Base-by-base conservation (phyloP, 2,113 vertebrate genomes). In the Numida meleagris region DNA sequence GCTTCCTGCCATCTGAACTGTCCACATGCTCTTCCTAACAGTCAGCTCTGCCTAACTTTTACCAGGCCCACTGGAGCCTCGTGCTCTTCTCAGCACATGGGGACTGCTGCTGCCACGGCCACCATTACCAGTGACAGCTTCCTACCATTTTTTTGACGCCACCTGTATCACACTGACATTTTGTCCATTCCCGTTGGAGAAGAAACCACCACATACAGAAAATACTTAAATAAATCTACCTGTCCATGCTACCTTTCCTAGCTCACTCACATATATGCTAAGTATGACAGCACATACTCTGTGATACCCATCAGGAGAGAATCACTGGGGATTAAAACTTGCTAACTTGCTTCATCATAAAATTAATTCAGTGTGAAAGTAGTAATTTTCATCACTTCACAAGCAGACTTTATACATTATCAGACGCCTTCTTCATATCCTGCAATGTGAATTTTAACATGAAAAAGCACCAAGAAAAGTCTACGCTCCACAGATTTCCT, bases 301-400 rank as follows among this genome's bases (percentile, higher is more conserved):
- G 24, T 1, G 4, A 70, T 7, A 61, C 10, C 36, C 62, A 38
- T 42, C 4, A 25, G 4, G 33, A 82, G 20, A 25, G 24, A 12
- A 72, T 63, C 38, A 42, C 36, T 34, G 48, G n/a, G 48, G n/a
- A 83, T 86, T 83, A 73, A 68, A 51, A 83, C 43, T 40, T 88
- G 72, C 50, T 86, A 72, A 80, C 21, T 19, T 57, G 48, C 15
- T 76, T 68, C 55, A 57, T 19, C 1, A 0, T 19, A 66, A 65
- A 74, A 76, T 51, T 42, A 76, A 73, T 43, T 63, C 43, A 46
- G 34, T n/a, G 43, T 43, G 40, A 50, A 82, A 80, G 34, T 5
- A 72, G 33, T 13, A 80, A 42, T 33, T 40, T 31, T 50, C 25
- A 58, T 25, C 29, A 84, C 24, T 43, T 71, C 31, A 58, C 17